A percentile compares a stretch with the other conserved stretches of the same genome.
Conservation (phyloP, 2,888 invertebrate genomes). For the Caenorhabditis sinica region DNA sequence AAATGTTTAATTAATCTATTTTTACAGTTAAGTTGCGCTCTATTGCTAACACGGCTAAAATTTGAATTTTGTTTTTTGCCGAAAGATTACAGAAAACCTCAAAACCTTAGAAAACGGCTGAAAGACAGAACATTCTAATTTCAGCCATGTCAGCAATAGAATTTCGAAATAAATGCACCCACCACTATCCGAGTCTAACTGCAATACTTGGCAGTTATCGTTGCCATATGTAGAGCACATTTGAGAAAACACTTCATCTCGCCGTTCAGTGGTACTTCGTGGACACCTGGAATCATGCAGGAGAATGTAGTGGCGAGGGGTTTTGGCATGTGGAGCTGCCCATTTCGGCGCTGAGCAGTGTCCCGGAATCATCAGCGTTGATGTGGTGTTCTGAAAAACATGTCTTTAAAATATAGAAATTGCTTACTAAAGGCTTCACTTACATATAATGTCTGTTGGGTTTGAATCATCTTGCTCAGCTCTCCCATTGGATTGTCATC, state of each 20-base stretch:
- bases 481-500: constrained; percentile 89
- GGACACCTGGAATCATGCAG: constrained; percentile 88
- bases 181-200: constrained; percentile 46
- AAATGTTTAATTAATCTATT: not conserved
- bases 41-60: too few species aligned
- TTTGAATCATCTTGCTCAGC: constrained; percentile 89
- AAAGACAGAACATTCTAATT: too few species aligned
- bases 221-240: constrained; percentile 93
- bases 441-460: constrained; percentile 89
- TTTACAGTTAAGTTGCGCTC: not conserved
- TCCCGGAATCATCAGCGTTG: constrained; percentile 72
- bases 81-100: too few species aligned
- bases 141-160: too few species aligned
- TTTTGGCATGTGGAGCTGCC: constrained; percentile 86
- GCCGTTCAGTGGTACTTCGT: not conserved
- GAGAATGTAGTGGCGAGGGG: constrained; percentile 92
- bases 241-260: constrained; percentile 88
- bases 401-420: too few species aligned
- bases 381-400: constrained; percentile 74
- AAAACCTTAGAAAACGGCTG: too few species aligned
- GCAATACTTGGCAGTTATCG: constrained; percentile 89
- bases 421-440: too few species aligned
- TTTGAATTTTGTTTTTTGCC: too few species aligned
- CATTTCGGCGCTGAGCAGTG: constrained; percentile 84
- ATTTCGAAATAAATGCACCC: too few species aligned